phyloP scores from a whole-genome alignment of 2,113 vertebrate species.

The Odontesthes bonariensis region DNA sequence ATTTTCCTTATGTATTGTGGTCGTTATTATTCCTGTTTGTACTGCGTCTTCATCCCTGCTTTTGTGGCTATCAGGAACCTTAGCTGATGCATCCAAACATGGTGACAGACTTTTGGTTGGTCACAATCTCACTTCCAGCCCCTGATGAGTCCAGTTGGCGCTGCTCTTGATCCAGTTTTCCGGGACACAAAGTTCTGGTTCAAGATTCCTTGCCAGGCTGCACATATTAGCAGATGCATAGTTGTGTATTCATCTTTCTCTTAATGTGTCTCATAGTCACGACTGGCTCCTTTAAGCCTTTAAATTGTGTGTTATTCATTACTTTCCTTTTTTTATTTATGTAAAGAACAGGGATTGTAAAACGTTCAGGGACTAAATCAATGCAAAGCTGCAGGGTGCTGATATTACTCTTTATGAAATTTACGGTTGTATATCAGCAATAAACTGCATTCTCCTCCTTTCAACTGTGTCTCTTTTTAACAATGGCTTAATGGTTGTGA shows the following conservation, averaged over 20 bases:
- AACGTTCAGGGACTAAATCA: constrained; percentile 1
- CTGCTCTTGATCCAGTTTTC: not conserved
- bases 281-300: constrained; percentile 1
- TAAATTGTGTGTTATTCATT: constrained; percentile 12
- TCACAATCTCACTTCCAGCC: too few relatives aligned
- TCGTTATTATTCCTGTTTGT: too few relatives aligned
- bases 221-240: not conserved
- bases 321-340: constrained; percentile 22
- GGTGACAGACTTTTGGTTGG: too few relatives aligned
- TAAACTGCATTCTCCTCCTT: constrained; percentile 3
- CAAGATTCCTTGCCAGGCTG: not conserved
- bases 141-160: too few relatives aligned
- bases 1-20: too few relatives aligned
- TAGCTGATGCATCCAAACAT: too few relatives aligned
- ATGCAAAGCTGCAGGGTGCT: not conserved
- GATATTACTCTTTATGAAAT: constrained; percentile 30
- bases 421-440: constrained; percentile 8
- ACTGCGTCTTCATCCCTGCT: too few relatives aligned
- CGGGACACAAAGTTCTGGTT: not conserved
- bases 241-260: not conserved
- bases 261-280: constrained; percentile 20
- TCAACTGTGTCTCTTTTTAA: constrained; percentile 9
- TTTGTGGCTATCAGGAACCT: too few relatives aligned
- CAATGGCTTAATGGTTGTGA: constrained; percentile 31
- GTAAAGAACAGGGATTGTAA: not conserved